Evolutionary conservation across 2,888 invertebrate genomes (phyloP).

Genomic region (Lapara coniferarum): DNA sequence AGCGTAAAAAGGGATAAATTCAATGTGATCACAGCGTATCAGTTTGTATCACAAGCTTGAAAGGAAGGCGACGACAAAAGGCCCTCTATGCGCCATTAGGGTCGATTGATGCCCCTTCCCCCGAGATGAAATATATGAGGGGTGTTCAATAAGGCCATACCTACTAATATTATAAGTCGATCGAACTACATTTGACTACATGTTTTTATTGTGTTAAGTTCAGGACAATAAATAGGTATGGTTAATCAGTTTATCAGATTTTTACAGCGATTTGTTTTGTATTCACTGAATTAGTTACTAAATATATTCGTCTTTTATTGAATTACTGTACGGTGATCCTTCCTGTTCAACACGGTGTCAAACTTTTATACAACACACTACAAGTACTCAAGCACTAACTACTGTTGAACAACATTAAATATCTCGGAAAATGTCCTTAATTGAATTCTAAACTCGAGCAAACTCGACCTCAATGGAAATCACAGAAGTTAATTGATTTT

Average conservation of each 20-base stretch:
- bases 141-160: conserved; percentile 51
- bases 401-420: conserved; percentile 10
- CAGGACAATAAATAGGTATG: background rate
- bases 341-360: background rate
- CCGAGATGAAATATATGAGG: conserved; percentile 61
- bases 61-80: conserved; percentile 47
- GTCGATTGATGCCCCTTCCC: conserved; percentile 67
- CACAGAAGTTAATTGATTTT: conserved; percentile 66
- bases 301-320: background rate
- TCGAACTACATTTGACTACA: background rate
- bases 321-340: background rate
- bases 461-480: conserved; percentile 31
- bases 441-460: conserved; percentile 63
- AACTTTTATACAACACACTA: background rate
- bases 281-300: background rate
- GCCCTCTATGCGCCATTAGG: conserved; percentile 67
- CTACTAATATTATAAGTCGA: conserved; percentile 38
- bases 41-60: conserved; percentile 24
- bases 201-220: background rate
- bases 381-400: conserved; percentile 5
- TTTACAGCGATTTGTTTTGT: background rate
- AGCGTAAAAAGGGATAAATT: background rate
- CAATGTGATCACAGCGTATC: conserved; percentile 44
- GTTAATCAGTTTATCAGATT: background rate
- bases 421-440: conserved; percentile 39